phyloP scores from a whole-genome alignment of 2,888 invertebrate species.

The Troides aeacus region DNA sequence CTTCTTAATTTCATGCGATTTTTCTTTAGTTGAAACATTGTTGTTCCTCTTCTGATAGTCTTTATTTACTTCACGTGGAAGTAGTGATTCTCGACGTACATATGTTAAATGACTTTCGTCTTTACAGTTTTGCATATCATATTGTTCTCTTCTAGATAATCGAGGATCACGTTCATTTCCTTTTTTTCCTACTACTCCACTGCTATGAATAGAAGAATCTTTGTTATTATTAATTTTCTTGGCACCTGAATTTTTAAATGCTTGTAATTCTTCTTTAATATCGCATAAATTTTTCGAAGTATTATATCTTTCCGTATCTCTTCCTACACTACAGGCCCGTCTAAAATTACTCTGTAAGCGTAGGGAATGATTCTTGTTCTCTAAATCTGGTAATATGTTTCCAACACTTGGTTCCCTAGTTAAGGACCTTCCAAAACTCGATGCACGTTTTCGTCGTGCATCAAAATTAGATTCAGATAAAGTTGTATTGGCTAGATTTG shows the following conservation, averaged over 20 bases:
- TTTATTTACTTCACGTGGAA: conserved; percentile 13
- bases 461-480: conserved; percentile 42
- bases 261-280: conserved; percentile 63
- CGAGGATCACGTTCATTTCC: conserved; percentile 25
- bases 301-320: conserved; percentile 40
- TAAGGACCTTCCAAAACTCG: conserved; percentile 63
- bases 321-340: conserved; percentile 65
- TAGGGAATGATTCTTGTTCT: conserved; percentile 24
- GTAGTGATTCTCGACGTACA: conserved; percentile 4
- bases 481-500: conserved; percentile 28
- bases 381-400: conserved; percentile 15
- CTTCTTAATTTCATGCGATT: conserved; percentile 38
- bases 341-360: conserved; percentile 41
- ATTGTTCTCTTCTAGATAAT: conserved; percentile 22
- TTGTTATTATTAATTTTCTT: conserved; percentile 10
- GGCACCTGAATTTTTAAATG: conserved; percentile 44
- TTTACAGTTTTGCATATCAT: conserved; percentile 13
- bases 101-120: conserved; percentile 13
- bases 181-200: conserved; percentile 31
- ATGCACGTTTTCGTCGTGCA: conserved; percentile 56
- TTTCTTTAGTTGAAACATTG: conserved; percentile 36
- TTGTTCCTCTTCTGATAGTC: conserved; percentile 36
- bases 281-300: conserved; percentile 54
- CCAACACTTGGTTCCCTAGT: conserved; percentile 32
- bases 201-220: background rate